These are phyloP conservation scores for Furnarius figulus DNA, from an alignment of 2,113 vertebrate species.

Conservation along the genomic window DNA sequence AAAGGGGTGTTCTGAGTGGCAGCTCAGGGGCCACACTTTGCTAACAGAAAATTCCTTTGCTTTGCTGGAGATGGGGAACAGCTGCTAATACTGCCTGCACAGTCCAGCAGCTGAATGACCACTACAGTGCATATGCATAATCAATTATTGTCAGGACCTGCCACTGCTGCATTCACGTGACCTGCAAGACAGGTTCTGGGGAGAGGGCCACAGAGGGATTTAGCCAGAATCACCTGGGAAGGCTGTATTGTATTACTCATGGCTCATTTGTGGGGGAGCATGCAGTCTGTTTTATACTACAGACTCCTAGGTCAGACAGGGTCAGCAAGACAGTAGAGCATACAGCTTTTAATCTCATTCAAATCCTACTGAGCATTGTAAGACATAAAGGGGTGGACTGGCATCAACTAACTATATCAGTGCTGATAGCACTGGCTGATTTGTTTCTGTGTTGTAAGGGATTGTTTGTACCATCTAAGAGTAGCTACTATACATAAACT, in stretches of 20 bases:
- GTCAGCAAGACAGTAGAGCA: conserved; percentile 10
- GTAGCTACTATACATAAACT: not conserved
- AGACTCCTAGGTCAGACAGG: conserved; percentile 19
- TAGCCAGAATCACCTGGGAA: conserved; percentile 30
- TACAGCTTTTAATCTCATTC: not conserved
- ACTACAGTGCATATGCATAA: not conserved
- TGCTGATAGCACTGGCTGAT: not conserved
- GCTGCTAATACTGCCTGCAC: not conserved
- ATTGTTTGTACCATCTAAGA: not conserved
- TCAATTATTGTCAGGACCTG: conserved; percentile 21
- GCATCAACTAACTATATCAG: not conserved
- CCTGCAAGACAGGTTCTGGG: not conserved
- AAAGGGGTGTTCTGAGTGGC: not conserved
- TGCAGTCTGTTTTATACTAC: not conserved
- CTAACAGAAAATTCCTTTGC: conserved; percentile 46
- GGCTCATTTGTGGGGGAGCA: not conserved
- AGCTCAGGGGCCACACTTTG: not conserved
- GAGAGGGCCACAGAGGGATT: not conserved
- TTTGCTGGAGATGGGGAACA: conserved; percentile 45
- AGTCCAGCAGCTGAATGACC: conserved; percentile 29
- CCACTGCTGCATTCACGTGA: not conserved
- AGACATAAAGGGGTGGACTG: not conserved
- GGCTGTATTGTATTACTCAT: not conserved
- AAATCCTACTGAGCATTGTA: not conserved
- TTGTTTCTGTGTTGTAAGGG: not conserved